Conservation (phyloP, 2,797 vertebrate species). For the Paedocypris micromegethes region DNA sequence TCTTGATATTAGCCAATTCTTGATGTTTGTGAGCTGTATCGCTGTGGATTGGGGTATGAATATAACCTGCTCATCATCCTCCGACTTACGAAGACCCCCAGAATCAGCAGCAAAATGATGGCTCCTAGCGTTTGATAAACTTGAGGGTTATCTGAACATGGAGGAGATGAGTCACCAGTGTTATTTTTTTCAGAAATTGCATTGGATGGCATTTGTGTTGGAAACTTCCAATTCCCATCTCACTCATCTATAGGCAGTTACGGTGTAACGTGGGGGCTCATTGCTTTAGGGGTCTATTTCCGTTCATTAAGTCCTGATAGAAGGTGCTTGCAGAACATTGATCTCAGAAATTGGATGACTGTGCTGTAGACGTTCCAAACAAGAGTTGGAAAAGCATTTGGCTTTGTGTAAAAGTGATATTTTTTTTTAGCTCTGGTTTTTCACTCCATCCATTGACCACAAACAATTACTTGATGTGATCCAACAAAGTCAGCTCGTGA, state of each 20-base stretch:
- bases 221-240: constrained; percentile 25
- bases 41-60: constrained; percentile 18
- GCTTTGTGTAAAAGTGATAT: neutral
- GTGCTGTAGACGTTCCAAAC: too few relatives aligned
- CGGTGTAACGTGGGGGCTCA: neutral
- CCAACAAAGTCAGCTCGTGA: constrained; percentile 8
- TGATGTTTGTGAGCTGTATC: too few relatives aligned
- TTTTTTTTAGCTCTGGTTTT: constrained; percentile 3
- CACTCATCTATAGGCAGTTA: neutral
- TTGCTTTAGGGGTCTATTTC: constrained; percentile 3
- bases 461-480: constrained; percentile 18
- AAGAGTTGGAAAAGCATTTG: too few relatives aligned
- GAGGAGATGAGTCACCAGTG: constrained; percentile 41
- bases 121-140: constrained; percentile 53
- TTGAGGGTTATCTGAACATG: constrained; percentile 45
- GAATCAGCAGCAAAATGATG: neutral
- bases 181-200: constrained; percentile 59
- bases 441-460: constrained; percentile 13
- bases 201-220: constrained; percentile 41
- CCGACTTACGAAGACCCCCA: neutral
- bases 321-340: neutral
- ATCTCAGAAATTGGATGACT: too few relatives aligned
- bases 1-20: too few relatives aligned
- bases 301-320: constrained; percentile 28
- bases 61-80: constrained; percentile 29